A percentile compares a stretch with the other conserved stretches of the same genome.
Evolutionary conservation across 2,113 vertebrate genomes (phyloP).

Genomic region (Zosterops pallidus): DNA sequence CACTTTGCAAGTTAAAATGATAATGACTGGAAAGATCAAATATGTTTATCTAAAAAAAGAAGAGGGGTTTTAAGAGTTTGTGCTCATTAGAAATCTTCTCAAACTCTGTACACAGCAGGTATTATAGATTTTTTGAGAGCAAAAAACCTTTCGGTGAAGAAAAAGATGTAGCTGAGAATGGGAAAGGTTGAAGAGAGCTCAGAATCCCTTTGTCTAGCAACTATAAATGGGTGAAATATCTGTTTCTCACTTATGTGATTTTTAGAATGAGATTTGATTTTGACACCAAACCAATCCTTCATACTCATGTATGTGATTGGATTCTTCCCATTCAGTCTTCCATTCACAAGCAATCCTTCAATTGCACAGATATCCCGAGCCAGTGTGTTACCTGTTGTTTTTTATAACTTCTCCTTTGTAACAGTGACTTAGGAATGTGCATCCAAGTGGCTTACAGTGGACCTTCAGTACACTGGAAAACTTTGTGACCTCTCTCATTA

Average conservation of each 20-base stretch:
- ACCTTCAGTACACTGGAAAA: neutral
- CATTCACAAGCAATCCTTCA: neutral
- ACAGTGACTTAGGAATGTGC: neutral
- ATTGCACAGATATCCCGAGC: neutral
- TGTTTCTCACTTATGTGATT: neutral
- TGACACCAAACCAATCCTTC: neutral
- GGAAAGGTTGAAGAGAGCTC: neutral
- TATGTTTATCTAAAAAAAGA: slow-evolving; percentile 55
- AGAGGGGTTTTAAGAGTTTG: slow-evolving; percentile 55
- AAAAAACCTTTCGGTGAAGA: slow-evolving; percentile 1
- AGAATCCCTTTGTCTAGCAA: neutral
- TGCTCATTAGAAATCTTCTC: slow-evolving; percentile 45
- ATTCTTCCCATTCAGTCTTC: neutral
- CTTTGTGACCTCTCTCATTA: slow-evolving; percentile 18
- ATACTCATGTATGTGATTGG: neutral
- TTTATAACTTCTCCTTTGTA: neutral
- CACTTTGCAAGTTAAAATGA: slow-evolving; percentile 77
- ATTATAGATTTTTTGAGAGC: slow-evolving; percentile 2
- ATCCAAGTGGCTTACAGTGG: neutral
- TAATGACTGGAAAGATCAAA: slow-evolving; percentile 69
- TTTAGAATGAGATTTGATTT: neutral
- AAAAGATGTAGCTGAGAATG: neutral
- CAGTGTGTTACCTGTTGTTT: neutral
- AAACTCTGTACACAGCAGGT: slow-evolving; percentile 42
- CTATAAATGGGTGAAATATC: neutral